Evolutionary conservation across 1,140 invertebrate species (phyloP), one percentile per base, ranked within the genome.

Genomic region (Thaumetopoea pityocampa): DNA sequence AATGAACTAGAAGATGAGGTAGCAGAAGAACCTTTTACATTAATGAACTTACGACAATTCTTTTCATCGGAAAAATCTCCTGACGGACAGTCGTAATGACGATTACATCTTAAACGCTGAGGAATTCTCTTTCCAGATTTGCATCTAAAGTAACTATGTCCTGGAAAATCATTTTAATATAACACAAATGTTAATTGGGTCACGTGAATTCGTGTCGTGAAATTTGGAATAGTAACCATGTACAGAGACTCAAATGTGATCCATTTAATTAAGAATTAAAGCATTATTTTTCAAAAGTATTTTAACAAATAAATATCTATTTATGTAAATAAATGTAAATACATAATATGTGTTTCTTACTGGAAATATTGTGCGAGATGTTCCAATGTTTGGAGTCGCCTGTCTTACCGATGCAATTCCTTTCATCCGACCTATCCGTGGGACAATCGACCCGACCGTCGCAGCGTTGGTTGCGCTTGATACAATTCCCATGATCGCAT

Each of bases 41-140:
- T 34, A 30, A 37, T 42, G 24, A 68, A 90, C 90, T 90, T 92
- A 92, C 91, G 89, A 86, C 92, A 93, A 74, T 89, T 87, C 67
- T 79, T 85, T 85, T 93, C 92, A 67, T 93, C 92, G 53, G 89
- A 89, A 74, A 89, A 89, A 85, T 92, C 91, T 45, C 67, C 76
- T 15, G 28, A 30, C 40, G 72, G 72, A 85, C 92, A 93, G 85
- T 93, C 90, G 61, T 88, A 87, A 45, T 82, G 73, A 35, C 88
- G 87, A 85, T 93, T 90, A 83, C 92, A 93, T 71, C 87, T 85
- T 65, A 87, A 77, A 57, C 84, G 79, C 54, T 86, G 71, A 32
- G 86, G 81, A 70, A 93, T 89, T 67, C 90, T 89, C 55, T 87
- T 86, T 57, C 91, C 91, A 64, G 88, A 89, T 61, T 81, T 77